phyloP scores from a whole-genome alignment of 2,113 vertebrate species.

The Eira barbara region DNA sequence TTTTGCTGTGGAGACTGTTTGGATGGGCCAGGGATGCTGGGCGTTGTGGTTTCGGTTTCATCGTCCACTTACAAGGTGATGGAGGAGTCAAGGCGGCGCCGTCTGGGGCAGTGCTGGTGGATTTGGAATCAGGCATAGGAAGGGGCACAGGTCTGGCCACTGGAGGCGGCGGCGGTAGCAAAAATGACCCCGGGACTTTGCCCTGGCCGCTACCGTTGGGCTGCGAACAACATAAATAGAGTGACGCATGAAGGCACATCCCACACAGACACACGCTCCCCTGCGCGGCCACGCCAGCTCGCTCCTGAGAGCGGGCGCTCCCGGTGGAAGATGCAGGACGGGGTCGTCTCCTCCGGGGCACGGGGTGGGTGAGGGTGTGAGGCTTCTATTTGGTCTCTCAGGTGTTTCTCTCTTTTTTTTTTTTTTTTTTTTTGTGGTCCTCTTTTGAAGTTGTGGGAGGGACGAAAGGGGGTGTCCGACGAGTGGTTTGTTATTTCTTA shows the following conservation, averaged over 20 bases:
- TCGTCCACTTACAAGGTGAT: slow-evolving; percentile 96
- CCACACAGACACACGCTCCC: slow-evolving; percentile 76
- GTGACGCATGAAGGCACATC: slow-evolving; percentile 89
- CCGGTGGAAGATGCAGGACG: slow-evolving; percentile 62
- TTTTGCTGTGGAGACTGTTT: slow-evolving; percentile 52
- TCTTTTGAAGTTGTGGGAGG: slow-evolving; percentile 56
- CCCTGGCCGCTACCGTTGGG: slow-evolving; percentile 97
- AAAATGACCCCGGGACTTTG: slow-evolving; percentile 97
- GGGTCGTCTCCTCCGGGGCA: slow-evolving; percentile 29
- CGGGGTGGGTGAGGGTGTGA: not conserved
- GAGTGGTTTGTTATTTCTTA: slow-evolving; percentile 46
- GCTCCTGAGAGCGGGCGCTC: slow-evolving; percentile 57
- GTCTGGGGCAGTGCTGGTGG: slow-evolving; percentile 95
- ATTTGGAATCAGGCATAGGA: slow-evolving; percentile 98
- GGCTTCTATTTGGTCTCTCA: slow-evolving; percentile 57
- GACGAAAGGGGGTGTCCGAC: slow-evolving; percentile 45
- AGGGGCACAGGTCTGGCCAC: slow-evolving; percentile 98
- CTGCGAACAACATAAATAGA: slow-evolving; percentile 98
- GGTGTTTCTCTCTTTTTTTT: slow-evolving; percentile 61
- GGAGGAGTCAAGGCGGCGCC: slow-evolving; percentile 95
- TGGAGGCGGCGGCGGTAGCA: slow-evolving; percentile 96
- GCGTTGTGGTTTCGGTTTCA: slow-evolving; percentile 69
- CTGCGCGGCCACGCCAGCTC: slow-evolving; percentile 69
- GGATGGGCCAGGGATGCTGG: slow-evolving; percentile 73
- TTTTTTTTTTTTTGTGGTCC: slow-evolving; percentile 2